Evolutionary conservation across 2,797 vertebrate genomes (phyloP).

Genomic region (Erethizon dorsatum): DNA sequence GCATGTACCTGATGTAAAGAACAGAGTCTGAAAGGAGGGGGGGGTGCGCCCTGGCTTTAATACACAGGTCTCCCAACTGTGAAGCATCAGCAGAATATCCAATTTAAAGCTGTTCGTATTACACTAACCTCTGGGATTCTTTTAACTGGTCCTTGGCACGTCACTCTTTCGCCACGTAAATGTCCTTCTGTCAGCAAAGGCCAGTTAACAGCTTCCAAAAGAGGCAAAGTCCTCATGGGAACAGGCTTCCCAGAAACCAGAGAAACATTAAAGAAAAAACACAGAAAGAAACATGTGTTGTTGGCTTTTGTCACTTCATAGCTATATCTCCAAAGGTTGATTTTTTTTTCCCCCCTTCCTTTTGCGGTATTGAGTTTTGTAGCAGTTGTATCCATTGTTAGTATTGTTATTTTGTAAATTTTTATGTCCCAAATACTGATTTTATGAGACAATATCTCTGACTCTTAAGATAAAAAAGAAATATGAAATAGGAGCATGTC

Average conservation of each 20-base stretch:
- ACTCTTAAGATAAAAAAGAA: constrained; percentile 1
- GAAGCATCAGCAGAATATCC: constrained; percentile 75
- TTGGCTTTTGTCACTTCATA: constrained; percentile 78
- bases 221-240: constrained; percentile 73
- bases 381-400: constrained; percentile 48
- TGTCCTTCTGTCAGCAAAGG: constrained; percentile 85
- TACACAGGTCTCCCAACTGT: constrained; percentile 71
- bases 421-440: constrained; percentile 66
- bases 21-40: constrained; percentile 17
- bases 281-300: constrained; percentile 72
- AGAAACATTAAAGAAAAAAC: constrained; percentile 74
- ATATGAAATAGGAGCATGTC: constrained; percentile 9
- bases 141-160: constrained; percentile 75
- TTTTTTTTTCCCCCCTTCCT: neutral
- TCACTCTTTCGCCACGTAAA: constrained; percentile 79
- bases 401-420: constrained; percentile 40
- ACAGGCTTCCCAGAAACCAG: constrained; percentile 79
- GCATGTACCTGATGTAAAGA: constrained; percentile 65
- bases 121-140: constrained; percentile 81
- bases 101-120: constrained; percentile 78
- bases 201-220: constrained; percentile 82
- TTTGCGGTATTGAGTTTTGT: constrained; percentile 62
- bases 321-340: constrained; percentile 43
- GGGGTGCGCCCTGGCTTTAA: constrained; percentile 32
- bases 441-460: constrained; percentile 13